Evolutionary conservation across 1,140 invertebrate species (phyloP), one percentile per base, ranked within the genome.

Genomic region (Cephus cinctus): DNA sequence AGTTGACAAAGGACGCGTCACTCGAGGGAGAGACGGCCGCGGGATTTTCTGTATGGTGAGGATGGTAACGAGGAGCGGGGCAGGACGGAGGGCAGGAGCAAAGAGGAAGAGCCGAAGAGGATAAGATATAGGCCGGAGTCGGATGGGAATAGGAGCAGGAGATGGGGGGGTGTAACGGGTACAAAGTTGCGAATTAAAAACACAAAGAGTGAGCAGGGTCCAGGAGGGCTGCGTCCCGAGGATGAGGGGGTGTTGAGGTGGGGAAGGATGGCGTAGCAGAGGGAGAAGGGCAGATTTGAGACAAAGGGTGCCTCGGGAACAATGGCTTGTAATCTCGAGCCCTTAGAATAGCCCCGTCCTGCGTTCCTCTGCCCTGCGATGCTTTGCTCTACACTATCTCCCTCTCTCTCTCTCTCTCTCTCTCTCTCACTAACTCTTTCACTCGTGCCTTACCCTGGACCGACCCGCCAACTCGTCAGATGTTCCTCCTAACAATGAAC

Each of bases 321-420:
- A 75, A 75, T 74, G 59, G 67, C 61, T 70, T 69, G 72, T 76
- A 76, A 76, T 76, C 73, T 76, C 67, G 57, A 69, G 63, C 64
- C 70, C 70, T 74, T 67, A 60, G 63, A 71, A 66, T 67, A 64
- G 63, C 58, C 62, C 55, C 61, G 61, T 58, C 56, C 60, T 51
- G 45, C 51, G 52, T 56, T 66, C 52, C 27, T 40, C 27, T 40
- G 35, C 14, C 15, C 52, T 57, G 50, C 39, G 58, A 27, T n/a
- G 25, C 25, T n/a, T n/a, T 27, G 25, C 25, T 27, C 25, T n/a
- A n/a, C 6, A 6, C 25, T 27, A n/a, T 34, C 39, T 30, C 48
- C 40, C 53, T 52, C 57, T 59, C 56, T 43, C 44, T 47, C 54
- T 55, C 30, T 51, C 25, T 42, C 27, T 6, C 43, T 16, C 39